These are phyloP conservation scores for Aviceda subcristata DNA, from an alignment of 2,113 vertebrate species.

Conservation along the genomic window DNA sequence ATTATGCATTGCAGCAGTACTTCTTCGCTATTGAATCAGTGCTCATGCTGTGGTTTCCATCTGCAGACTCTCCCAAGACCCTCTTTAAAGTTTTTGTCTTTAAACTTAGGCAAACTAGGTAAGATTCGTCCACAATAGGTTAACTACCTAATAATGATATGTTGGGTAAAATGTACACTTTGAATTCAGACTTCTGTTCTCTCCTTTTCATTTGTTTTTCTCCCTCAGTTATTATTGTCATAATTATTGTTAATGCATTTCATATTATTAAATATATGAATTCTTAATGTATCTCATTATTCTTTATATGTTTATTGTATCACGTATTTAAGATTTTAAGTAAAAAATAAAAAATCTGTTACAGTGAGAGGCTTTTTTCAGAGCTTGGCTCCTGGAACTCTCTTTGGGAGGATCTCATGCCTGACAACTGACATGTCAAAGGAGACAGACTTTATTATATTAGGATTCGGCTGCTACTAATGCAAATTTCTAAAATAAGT, in stretches of 20 bases:
- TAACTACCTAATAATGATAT: background rate
- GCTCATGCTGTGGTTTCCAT: background rate
- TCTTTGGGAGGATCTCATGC: background rate
- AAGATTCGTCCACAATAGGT: background rate
- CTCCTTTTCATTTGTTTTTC: background rate
- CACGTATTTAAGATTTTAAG: background rate
- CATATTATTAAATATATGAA: background rate
- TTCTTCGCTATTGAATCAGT: background rate
- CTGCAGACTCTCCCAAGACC: background rate
- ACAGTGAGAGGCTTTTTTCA: background rate
- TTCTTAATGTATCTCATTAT: background rate
- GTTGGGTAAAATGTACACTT: background rate
- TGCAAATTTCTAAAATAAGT: background rate
- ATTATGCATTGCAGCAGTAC: background rate
- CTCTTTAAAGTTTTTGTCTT: background rate
- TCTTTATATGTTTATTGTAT: background rate
- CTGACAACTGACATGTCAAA: background rate
- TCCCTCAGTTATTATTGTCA: background rate
- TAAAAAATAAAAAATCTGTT: background rate
- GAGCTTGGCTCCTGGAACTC: background rate
- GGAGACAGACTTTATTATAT: background rate
- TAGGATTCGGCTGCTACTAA: background rate
- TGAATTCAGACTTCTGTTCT: background rate
- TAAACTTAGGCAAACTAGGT: background rate
- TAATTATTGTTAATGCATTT: background rate